Conservation (phyloP, 2,113 vertebrate species). For the Ammodramus savannarum region DNA sequence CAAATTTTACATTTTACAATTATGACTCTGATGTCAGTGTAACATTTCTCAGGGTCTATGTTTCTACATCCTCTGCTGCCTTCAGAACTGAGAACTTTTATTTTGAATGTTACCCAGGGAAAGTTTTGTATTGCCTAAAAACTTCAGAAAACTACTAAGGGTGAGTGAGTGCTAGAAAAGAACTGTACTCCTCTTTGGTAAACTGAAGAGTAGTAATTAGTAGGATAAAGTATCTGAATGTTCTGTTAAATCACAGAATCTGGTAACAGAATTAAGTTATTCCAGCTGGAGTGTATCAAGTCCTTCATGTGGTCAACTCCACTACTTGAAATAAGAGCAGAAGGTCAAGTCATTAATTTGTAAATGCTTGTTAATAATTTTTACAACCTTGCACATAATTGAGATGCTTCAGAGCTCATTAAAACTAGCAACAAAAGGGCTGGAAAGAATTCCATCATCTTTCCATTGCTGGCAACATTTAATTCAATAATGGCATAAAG, state of each 20-base stretch:
- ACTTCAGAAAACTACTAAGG: neutral
- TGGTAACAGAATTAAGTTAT: neutral
- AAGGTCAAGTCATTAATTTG: neutral
- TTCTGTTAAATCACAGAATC: neutral
- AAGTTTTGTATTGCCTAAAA: neutral
- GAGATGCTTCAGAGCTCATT: neutral
- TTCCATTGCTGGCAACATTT: neutral
- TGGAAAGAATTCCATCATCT: neutral
- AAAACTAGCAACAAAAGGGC: neutral
- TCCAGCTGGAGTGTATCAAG: neutral
- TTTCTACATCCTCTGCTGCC: neutral
- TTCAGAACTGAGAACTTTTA: neutral
- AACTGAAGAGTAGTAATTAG: neutral
- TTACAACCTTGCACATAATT: neutral
- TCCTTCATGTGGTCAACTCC: neutral
- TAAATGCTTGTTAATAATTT: neutral
- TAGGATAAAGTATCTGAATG: neutral
- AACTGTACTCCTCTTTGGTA: neutral
- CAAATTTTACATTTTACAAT: neutral
- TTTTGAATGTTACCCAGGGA: neutral
- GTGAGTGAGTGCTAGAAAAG: neutral
- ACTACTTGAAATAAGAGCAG: neutral
- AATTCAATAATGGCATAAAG: rapidly evolving
- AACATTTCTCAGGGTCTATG: neutral
- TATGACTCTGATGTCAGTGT: neutral